These are phyloP conservation scores for pig (Sus scrofa) DNA, from an alignment of 2,113 vertebrate genomes.

Conservation along the genomic window T2T-Sscrofa CM000824.6:213269501-213270000, in stretches of 20 bases:
- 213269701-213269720: neutral
- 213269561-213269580: neutral
- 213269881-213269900: neutral
- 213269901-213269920: neutral
- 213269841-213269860: neutral
- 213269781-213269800: neutral
- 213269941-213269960: neutral
- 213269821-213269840: neutral
- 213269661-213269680: neutral
- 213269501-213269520: neutral
- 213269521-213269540: neutral
- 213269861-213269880: neutral
- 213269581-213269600: neutral
- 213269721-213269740: neutral
- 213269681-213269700: neutral
- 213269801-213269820: neutral
- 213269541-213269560: neutral
- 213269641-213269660: neutral
- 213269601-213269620: neutral
- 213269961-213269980: neutral
- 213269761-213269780: neutral
- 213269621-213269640: neutral
- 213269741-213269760: neutral
- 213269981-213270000: neutral
- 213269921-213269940: neutral